These are phyloP conservation scores for Propithecus perrieri DNA, from an alignment of 2,797 vertebrate genomes.

Conservation along the genomic window DNA sequence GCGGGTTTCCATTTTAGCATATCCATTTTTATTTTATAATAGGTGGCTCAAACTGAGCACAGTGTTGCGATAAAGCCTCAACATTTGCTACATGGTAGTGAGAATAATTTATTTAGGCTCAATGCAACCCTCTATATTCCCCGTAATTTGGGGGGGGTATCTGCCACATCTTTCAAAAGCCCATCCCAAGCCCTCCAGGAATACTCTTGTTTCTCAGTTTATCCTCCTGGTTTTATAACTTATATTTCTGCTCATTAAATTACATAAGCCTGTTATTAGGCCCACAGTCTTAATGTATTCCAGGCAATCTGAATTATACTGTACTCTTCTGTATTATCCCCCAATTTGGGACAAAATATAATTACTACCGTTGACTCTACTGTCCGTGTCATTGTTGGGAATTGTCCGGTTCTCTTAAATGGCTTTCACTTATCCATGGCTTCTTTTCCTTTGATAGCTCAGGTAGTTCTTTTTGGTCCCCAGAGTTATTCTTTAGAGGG, in stretches of 20 bases:
- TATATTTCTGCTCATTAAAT: conserved; percentile 71
- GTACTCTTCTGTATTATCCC: background rate
- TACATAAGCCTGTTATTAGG: conserved; percentile 64
- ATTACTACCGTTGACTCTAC: conserved; percentile 52
- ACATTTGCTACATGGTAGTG: conserved; percentile 1
- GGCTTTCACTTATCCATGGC: background rate
- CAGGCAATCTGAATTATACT: conserved; percentile 58
- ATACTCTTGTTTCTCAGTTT: conserved; percentile 65
- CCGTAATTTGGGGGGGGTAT: background rate
- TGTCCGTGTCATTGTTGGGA: conserved; percentile 7
- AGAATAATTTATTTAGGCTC: conserved; percentile 61
- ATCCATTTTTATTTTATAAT: conserved; percentile 29
- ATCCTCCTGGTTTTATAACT: conserved; percentile 65
- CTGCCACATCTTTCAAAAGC: conserved; percentile 47
- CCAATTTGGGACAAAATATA: conserved; percentile 59
- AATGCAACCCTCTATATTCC: background rate
- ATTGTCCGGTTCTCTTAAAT: conserved; percentile 49
- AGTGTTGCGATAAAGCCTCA: conserved; percentile 54
- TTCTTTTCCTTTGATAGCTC: conserved; percentile 16
- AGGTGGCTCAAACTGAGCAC: background rate
- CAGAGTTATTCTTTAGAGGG: conserved; percentile 2
- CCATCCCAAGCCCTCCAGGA: conserved; percentile 55
- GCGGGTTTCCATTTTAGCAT: background rate
- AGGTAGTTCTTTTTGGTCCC: background rate
- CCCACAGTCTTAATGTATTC: conserved; percentile 62